phyloP scores from a whole-genome alignment of 2,797 vertebrate species.

The Paguma larvata region DNA sequence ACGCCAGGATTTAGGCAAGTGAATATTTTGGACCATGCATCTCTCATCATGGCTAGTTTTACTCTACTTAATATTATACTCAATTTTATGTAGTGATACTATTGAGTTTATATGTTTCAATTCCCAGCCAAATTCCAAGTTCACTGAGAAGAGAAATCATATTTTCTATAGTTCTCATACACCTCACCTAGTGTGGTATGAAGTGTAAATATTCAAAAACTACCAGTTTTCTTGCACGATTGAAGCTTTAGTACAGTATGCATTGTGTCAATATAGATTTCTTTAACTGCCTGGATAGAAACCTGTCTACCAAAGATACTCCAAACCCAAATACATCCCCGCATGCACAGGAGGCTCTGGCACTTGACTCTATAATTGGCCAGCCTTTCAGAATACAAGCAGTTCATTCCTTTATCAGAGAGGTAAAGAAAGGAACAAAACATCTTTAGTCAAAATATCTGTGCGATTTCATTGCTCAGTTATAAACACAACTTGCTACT shows the following conservation, averaged over 20 bases:
- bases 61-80: background rate
- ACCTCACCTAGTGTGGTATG: background rate
- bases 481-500: constrained; percentile 73
- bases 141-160: background rate
- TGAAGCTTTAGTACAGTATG: background rate
- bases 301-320: background rate
- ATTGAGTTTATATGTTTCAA: constrained; percentile 5
- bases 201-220: background rate
- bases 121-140: background rate
- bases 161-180: background rate
- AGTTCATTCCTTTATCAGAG: background rate
- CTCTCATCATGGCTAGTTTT: background rate
- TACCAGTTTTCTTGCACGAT: background rate
- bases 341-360: background rate
- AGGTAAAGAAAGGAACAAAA: constrained; percentile 16
- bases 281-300: background rate
- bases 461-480: constrained; percentile 82
- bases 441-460: constrained; percentile 68
- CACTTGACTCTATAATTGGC: background rate
- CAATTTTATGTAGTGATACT: background rate
- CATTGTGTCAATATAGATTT: background rate
- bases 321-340: background rate
- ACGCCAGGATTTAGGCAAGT: constrained; percentile 52
- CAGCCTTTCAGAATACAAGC: background rate
- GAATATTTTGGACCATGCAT: background rate